Percentiles rank a stretch among this genome's conserved stretches.
Evolutionary conservation across 2,888 invertebrate genomes (phyloP).

Genomic region (Agrotis exclamationis): DNA sequence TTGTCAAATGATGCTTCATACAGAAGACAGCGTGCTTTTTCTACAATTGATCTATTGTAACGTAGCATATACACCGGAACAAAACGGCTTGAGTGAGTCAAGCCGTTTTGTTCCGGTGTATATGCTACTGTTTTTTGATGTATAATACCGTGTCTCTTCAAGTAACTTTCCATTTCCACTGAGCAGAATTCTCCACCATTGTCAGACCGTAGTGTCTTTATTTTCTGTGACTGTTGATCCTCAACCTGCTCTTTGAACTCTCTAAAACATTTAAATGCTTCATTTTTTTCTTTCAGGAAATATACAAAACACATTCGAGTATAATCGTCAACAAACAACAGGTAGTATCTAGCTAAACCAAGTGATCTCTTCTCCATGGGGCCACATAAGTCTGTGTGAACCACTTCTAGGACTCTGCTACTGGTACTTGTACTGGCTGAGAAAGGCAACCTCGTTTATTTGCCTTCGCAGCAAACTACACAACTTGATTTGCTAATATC

Average conservation of each 20-base stretch:
- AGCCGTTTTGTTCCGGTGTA: slow-evolving; percentile 4
- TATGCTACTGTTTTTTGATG: slow-evolving; percentile 1
- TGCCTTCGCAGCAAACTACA: not conserved
- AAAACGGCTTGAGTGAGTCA: no score
- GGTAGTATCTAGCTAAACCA: not conserved
- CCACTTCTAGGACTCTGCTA: not conserved
- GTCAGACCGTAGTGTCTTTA: not conserved
- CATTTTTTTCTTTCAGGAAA: slow-evolving; percentile 29
- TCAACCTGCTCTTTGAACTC: not conserved
- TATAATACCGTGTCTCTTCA: not conserved
- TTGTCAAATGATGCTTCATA: not conserved
- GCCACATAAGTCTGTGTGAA: not conserved
- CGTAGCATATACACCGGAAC: no score
- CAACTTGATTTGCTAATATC: slow-evolving; percentile 16
- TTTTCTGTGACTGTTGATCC: not conserved
- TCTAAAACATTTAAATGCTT: slow-evolving; percentile 32
- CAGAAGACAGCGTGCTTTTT: not conserved
- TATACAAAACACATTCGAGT: slow-evolving; percentile 51
- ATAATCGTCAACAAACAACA: slow-evolving; percentile 15
- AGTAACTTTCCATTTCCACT: not conserved
- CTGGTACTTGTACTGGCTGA: not conserved
- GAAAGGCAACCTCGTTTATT: not conserved
- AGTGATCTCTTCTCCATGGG: not conserved
- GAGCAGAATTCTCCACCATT: slow-evolving; percentile 5
- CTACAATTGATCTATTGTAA: slow-evolving; percentile 2